phyloP scores from a whole-genome alignment of 2,797 vertebrate genomes.

The Chloroceryle inda region DNA sequence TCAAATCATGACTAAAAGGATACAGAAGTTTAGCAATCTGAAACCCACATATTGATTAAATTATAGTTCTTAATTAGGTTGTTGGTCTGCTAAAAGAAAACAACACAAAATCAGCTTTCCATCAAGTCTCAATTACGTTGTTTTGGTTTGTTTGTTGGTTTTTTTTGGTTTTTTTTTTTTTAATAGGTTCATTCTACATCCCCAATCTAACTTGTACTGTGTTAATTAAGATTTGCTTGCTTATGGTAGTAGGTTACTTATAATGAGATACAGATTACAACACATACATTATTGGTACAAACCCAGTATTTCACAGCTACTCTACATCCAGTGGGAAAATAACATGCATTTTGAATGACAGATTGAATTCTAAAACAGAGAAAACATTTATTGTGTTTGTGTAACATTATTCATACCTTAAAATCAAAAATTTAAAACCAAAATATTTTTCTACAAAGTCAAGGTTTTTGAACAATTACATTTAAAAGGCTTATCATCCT shows the following conservation, averaged over 20 bases:
- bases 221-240: slow-evolving; percentile 31
- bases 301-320: background rate
- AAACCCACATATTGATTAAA: background rate
- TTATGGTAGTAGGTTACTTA: background rate
- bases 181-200: background rate
- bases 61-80: slow-evolving; percentile 37
- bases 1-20: background rate
- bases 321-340: background rate
- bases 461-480: background rate
- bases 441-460: background rate
- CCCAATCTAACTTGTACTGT: background rate
- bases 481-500: background rate
- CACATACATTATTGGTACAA: background rate
- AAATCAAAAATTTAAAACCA: background rate
- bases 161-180: background rate
- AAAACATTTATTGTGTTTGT: background rate
- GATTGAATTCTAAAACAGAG: background rate
- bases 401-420: background rate
- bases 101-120: background rate
- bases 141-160: background rate
- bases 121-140: background rate
- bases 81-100: slow-evolving; percentile 20
- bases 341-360: background rate
- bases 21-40: background rate
- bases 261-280: background rate